These are phyloP conservation scores for Nothocercus nigrocapillus DNA, from an alignment of 2,113 vertebrate species.

Conservation along the genomic window DNA sequence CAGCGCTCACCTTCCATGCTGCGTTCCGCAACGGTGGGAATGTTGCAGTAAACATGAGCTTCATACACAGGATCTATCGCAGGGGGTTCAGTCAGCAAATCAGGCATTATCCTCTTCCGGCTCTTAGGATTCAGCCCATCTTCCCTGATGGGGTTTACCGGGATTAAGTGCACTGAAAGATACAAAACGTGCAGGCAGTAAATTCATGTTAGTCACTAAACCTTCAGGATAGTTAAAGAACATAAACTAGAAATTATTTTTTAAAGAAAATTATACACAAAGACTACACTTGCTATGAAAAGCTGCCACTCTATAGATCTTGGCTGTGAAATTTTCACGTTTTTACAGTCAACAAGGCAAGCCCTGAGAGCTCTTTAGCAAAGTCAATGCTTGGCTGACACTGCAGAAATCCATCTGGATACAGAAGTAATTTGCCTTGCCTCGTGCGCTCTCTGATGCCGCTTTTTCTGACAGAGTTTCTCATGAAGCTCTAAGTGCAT, in stretches of 20 bases:
- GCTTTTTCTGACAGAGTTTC: background rate
- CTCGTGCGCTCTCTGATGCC: background rate
- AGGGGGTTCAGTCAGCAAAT: conserved; percentile 83
- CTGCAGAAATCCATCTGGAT: background rate
- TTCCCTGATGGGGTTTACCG: conserved; percentile 78
- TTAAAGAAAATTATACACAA: background rate
- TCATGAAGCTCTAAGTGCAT: background rate
- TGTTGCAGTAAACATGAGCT: conserved; percentile 91
- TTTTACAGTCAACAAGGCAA: background rate
- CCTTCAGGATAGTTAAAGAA: background rate
- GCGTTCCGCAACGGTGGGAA: conserved; percentile 86
- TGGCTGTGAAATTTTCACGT: background rate
- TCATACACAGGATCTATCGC: conserved; percentile 86
- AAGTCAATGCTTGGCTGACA: background rate
- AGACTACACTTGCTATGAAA: background rate
- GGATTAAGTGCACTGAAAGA: conserved; percentile 88
- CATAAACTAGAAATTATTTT: background rate
- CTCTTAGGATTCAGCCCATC: conserved; percentile 82
- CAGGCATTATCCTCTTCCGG: conserved; percentile 89
- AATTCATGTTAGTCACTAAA: background rate
- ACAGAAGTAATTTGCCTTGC: background rate
- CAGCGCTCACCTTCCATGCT: conserved; percentile 90
- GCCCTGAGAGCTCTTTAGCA: background rate
- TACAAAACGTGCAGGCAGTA: background rate
- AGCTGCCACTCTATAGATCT: background rate